These are phyloP conservation scores for Stramonita haemastoma DNA, from an alignment of 2,888 invertebrate genomes.

Conservation along the genomic window DNA sequence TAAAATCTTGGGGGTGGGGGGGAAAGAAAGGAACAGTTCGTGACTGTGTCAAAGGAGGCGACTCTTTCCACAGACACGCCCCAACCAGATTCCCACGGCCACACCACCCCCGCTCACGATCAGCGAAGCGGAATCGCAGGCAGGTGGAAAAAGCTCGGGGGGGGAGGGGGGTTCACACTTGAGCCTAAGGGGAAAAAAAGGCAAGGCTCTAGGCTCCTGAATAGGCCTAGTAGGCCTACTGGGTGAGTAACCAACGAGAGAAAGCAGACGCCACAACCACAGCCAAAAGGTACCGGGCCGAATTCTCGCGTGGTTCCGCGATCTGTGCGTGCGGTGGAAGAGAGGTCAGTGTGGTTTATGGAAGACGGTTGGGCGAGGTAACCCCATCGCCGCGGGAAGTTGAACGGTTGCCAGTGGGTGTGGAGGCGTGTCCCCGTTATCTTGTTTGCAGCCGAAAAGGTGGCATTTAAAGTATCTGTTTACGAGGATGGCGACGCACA, in stretches of 20 bases:
- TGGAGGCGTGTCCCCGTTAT: not conserved
- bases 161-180: not conserved
- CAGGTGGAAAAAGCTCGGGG: not conserved
- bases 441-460: not conserved
- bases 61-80: not conserved
- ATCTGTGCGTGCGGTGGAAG: not conserved
- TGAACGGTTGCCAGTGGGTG: conserved; percentile 20
- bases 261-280: not conserved
- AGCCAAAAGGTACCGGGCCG: not conserved
- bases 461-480: not conserved
- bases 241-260: not conserved
- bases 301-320: conserved; percentile 17
- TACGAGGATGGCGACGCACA: not conserved
- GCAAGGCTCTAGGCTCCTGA: not conserved
- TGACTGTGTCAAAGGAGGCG: not conserved
- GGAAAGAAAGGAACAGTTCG: too few relatives aligned
- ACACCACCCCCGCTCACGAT: not conserved
- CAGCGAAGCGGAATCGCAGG: not conserved
- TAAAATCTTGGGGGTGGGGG: too few relatives aligned
- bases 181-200: too few relatives aligned
- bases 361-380: not conserved
- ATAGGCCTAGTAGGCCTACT: not conserved
- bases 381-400: conserved; percentile 27
- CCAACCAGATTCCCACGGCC: not conserved
- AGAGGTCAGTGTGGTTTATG: not conserved